phyloP scores from a whole-genome alignment of 92 coral and sea anemone genomes.

The Palythoa grandiflora region DNA sequence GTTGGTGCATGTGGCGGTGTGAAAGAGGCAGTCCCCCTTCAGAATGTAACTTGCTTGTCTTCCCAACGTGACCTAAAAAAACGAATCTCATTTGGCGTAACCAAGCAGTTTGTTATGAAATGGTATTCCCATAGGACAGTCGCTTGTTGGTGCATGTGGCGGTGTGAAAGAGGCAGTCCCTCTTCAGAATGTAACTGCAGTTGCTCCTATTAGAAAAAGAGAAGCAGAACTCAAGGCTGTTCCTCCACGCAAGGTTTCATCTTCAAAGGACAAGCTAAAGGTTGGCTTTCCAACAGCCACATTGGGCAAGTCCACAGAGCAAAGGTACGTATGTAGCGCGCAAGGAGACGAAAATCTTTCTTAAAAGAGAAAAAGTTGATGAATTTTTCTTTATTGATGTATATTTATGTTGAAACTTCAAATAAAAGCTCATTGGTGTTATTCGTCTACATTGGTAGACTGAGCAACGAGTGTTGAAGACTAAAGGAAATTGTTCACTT shows the following conservation, averaged over 20 bases:
- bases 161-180: background rate
- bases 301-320: constrained; percentile 47
- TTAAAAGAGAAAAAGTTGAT: background rate
- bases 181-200: background rate
- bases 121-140: constrained; percentile 12
- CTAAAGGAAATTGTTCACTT: too few species aligned
- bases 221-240: constrained; percentile 27
- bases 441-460: too few species aligned
- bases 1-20: constrained; percentile 29
- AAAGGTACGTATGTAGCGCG: constrained; percentile 19
- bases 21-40: background rate
- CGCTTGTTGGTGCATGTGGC: constrained; percentile 28
- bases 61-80: background rate
- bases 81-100: background rate
- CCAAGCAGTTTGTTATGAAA: background rate
- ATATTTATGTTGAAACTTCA: background rate
- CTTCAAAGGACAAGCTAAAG: constrained; percentile 59
- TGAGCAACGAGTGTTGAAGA: too few species aligned
- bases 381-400: too few species aligned
- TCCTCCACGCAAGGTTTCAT: constrained; percentile 29
- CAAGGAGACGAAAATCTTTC: background rate
- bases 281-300: constrained; percentile 74
- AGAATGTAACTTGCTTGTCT: background rate
- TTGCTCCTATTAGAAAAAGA: constrained; percentile 8
- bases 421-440: too few species aligned